Conservation (phyloP, 2,888 invertebrate genomes). For the Stictocephala bisonia region DNA sequence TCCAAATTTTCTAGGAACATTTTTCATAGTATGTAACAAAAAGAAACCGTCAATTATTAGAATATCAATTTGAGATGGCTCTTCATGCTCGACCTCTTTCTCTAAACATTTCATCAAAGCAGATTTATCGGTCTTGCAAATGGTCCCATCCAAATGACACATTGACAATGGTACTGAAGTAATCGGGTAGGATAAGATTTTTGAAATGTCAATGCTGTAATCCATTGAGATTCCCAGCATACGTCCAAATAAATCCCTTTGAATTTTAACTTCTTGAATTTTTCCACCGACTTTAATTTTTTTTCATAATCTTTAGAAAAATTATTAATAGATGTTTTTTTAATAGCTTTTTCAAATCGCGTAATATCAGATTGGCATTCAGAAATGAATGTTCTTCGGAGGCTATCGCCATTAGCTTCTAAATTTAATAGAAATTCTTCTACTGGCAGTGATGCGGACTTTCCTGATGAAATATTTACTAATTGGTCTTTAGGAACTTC, state of each 20-base stretch:
- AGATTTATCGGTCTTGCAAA: conserved; percentile 16
- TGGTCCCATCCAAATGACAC: conserved; percentile 4
- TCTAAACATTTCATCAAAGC: background rate
- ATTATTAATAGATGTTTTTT: background rate
- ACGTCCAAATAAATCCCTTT: conserved; percentile 8
- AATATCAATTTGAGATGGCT: conserved; percentile 55
- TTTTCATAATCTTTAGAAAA: background rate
- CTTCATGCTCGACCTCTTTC: conserved; percentile 10
- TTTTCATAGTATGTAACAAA: conserved; percentile 59
- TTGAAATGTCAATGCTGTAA: background rate
- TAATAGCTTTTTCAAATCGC: conserved; percentile 8
- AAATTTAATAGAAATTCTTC: conserved; percentile 60
- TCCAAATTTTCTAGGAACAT: conserved; percentile 60
- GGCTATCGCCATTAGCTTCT: conserved; percentile 29
- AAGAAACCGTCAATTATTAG: conserved; percentile 62
- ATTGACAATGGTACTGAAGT: background rate
- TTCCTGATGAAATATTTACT: conserved; percentile 61
- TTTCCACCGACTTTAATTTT: background rate
- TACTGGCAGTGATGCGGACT: conserved; percentile 60
- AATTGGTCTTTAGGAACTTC: conserved; percentile 54
- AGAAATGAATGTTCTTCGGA: background rate
- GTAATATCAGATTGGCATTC: background rate
- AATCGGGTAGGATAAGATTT: conserved; percentile 3
- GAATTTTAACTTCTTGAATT: background rate
- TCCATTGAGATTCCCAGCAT: conserved; percentile 1